phyloP scores from a whole-genome alignment of 2,888 invertebrate species.

The Drosophila koepferae region DNA sequence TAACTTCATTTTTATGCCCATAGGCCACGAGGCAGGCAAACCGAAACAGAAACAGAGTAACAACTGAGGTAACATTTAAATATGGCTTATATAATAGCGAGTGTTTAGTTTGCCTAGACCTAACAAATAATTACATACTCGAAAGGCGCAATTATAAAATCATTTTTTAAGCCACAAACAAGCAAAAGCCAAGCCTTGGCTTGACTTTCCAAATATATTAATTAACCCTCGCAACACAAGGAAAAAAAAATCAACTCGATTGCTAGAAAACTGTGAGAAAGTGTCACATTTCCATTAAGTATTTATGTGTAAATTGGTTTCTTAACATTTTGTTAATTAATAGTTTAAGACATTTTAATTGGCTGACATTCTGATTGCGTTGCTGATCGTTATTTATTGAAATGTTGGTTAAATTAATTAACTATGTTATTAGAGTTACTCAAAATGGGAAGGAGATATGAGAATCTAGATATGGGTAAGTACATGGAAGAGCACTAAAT shows the following conservation, averaged over 20 bases:
- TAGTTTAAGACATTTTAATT: constrained; percentile 32
- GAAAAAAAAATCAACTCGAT: neutral
- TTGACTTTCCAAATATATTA: constrained; percentile 74
- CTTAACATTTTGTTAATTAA: constrained; percentile 39
- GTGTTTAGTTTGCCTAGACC: constrained; percentile 44
- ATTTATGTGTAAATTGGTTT: constrained; percentile 41
- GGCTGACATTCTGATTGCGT: constrained; percentile 11
- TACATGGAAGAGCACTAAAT: neutral
- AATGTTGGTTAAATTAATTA: neutral
- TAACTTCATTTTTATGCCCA: constrained; percentile 73
- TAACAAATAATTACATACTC: constrained; percentile 73
- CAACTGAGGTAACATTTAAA: constrained; percentile 57
- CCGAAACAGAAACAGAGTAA: neutral
- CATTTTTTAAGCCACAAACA: constrained; percentile 63
- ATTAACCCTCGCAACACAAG: constrained; percentile 46
- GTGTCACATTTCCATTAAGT: constrained; percentile 71
- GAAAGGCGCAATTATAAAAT: constrained; percentile 73
- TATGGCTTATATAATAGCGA: constrained; percentile 66
- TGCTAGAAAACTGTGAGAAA: constrained; percentile 60
- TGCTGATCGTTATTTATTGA: constrained; percentile 1
- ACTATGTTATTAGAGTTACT: neutral
- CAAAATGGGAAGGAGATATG: neutral
- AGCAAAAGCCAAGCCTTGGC: constrained; percentile 13
- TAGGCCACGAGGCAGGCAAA: constrained; percentile 55
- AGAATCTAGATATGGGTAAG: neutral